Conservation (phyloP, 2,797 vertebrate species). For the Melanotaenia nigrans region DNA sequence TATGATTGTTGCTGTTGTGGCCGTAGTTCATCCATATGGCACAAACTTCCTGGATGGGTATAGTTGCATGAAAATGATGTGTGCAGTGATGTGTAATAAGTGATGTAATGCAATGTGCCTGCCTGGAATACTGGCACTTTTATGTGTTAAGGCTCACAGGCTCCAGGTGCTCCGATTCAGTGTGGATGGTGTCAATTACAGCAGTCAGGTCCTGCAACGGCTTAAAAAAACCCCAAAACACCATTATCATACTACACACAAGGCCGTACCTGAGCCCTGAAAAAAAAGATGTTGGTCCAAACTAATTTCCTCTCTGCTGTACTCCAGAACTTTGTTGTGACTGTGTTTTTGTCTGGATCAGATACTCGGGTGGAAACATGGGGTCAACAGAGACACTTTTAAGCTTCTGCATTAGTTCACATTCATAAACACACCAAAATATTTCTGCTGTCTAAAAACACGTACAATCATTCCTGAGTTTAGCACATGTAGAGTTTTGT, state of each 20-base stretch:
- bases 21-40: too few species aligned
- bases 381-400: slow-evolving; percentile 25
- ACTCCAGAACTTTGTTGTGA: slow-evolving; percentile 39
- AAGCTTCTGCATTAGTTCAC: background rate
- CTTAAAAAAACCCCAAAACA: too few species aligned
- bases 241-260: too few species aligned
- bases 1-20: too few species aligned
- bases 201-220: too few species aligned
- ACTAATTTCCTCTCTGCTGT: slow-evolving; percentile 19
- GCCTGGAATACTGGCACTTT: too few species aligned
- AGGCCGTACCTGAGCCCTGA: background rate
- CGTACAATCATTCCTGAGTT: slow-evolving; percentile 8
- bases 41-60: too few species aligned
- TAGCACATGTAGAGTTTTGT: background rate
- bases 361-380: slow-evolving; percentile 44
- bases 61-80: too few species aligned
- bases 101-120: too few species aligned
- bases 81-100: too few species aligned
- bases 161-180: background rate
- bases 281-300: slow-evolving; percentile 20
- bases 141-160: too few species aligned
- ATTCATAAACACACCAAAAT: slow-evolving; percentile 28
- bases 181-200: background rate
- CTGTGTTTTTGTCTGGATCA: slow-evolving; percentile 53
- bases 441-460: slow-evolving; percentile 2